A percentile compares a stretch with the other conserved stretches of the same genome.
Conservation (phyloP, 2,888 invertebrate genomes). For the Camponotus fellah region DNA sequence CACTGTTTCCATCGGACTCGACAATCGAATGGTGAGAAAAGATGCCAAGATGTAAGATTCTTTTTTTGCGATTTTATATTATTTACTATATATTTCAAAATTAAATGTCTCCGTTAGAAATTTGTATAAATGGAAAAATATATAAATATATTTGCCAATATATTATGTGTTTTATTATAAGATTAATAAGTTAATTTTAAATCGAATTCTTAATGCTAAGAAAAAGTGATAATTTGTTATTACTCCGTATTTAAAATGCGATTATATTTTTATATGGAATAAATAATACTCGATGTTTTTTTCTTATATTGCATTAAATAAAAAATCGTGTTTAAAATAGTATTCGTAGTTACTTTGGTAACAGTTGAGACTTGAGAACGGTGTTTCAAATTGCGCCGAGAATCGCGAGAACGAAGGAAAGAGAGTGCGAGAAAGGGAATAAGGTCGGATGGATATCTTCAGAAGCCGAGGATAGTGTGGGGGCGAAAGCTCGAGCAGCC, state of each 20-base stretch:
- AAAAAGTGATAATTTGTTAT: no score
- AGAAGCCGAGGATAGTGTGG: slow-evolving; percentile 45
- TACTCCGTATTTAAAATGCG: neutral
- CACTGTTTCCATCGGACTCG: slow-evolving; percentile 44
- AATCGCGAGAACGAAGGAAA: slow-evolving; percentile 37
- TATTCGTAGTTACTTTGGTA: neutral
- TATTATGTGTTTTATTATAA: neutral
- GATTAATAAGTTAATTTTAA: neutral
- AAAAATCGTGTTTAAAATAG: neutral
- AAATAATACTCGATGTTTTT: neutral
- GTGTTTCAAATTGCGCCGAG: neutral
- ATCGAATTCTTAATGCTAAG: neutral
- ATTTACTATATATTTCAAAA: neutral
- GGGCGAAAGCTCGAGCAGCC: slow-evolving; percentile 63
- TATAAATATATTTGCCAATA: neutral
- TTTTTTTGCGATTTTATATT: slow-evolving; percentile 16
- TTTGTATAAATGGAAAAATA: neutral
- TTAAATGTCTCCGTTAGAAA: neutral
- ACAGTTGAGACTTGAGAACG: neutral
- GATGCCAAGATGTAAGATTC: neutral
- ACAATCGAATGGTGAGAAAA: slow-evolving; percentile 22
- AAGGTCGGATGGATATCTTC: slow-evolving; percentile 60
- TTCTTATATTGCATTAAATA: neutral
- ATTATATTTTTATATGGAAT: neutral
- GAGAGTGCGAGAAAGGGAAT: slow-evolving; percentile 54